Conservation (phyloP, 2,113 vertebrate species). For the Struthidea cinerea region DNA sequence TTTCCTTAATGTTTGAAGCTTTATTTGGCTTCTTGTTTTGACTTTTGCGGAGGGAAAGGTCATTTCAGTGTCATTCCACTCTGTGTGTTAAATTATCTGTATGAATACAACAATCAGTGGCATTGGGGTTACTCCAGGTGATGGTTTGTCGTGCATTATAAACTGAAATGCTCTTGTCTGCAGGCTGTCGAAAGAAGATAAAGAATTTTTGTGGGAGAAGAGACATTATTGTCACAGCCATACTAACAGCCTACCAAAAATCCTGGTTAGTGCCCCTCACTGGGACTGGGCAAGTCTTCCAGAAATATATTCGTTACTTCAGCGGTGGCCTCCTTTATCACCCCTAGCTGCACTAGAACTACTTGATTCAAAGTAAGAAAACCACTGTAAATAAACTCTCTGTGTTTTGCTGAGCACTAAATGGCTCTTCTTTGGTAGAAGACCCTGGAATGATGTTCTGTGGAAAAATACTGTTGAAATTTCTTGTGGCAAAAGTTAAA, state of each 20-base stretch:
- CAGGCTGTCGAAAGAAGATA: slow-evolving; percentile 89
- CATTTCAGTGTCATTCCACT: background rate
- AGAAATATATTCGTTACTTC: slow-evolving; percentile 87
- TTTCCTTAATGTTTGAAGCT: background rate
- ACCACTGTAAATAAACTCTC: background rate
- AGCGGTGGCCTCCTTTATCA: slow-evolving; percentile 83
- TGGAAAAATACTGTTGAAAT: background rate
- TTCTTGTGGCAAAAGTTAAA: background rate
- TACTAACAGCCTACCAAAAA: slow-evolving; percentile 85
- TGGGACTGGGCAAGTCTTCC: slow-evolving; percentile 92
- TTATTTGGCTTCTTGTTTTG: background rate
- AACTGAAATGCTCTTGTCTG: slow-evolving; percentile 31
- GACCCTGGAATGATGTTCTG: background rate
- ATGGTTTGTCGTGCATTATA: background rate
- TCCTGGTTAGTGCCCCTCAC: slow-evolving; percentile 87
- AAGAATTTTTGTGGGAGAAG: slow-evolving; percentile 90
- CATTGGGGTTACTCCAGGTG: background rate
- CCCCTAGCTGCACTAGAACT: slow-evolving; percentile 90
- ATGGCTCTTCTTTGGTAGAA: background rate
- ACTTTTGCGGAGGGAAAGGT: background rate
- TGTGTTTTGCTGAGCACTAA: background rate
- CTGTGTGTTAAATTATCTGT: background rate
- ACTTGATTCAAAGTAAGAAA: slow-evolving; percentile 84
- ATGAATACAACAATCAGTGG: background rate
- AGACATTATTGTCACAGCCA: slow-evolving; percentile 81